Evolutionary conservation across 2,888 invertebrate genomes (phyloP), one percentile per base, ranked within the genome.

Genomic region (Elgonia sp.): DNA sequence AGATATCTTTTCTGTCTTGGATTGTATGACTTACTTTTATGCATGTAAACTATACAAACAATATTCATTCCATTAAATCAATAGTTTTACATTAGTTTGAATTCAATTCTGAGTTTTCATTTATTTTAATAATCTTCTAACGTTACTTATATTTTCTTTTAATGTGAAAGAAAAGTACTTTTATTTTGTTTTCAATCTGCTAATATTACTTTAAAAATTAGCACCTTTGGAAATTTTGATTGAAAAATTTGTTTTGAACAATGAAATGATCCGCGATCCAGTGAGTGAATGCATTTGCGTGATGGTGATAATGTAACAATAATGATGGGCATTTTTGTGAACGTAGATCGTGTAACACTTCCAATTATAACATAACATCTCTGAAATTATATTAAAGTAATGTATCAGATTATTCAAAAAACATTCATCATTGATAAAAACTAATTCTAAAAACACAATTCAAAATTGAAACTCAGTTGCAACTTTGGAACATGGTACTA

Each of bases 211-310:
- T 42, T 62, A 46, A 29, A 18, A 20, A 75, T 76, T 63, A 76
- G 62, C 63, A 76, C 76, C 21, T 63, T 63, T 53, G 37, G 37
- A 12, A 55, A 16, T 39, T 39, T 18, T 18, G 39, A 12, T 63
- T n/a, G n/a, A n/a, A 29, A 29, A 60, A 16, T 46, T 6, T 75
- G 0, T 42, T 20, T 67, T 70, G 14, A 55, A 69, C 21, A 57
- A 76, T 63, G 57, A 76, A 85, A 86, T 86, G 60, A 67, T 67
- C 81, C 80, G 67, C 86, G 77, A 86, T 83, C 86, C 86, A 86
- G 86, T 77, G 81, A 86, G 82, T 86, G 82, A 86, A 82, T 86
- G 86, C 82, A 65, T 77, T 82, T 82, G 86, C 82, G 76, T 82
- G 76, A 86, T 62, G 75, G 81, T 86, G 72, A 86, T 62, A 77